Base-by-base conservation (phyloP, 2,888 invertebrate genomes). In the Polydesmus complanatus region DNA sequence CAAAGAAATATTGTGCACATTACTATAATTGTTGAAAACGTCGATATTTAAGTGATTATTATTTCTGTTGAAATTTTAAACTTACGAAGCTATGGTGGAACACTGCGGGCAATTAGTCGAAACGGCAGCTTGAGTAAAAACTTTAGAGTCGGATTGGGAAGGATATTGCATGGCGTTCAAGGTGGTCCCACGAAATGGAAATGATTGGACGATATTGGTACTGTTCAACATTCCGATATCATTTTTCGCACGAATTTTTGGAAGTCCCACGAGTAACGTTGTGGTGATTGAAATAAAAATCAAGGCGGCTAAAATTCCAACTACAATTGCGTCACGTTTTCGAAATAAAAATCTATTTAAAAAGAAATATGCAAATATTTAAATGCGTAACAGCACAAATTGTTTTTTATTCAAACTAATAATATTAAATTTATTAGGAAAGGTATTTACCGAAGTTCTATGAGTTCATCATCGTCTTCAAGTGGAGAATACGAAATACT, bases 1-100 rank as follows among this genome's bases (percentile, higher is more conserved):
- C n/a, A n/a, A n/a, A n/a, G n/a, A n/a, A n/a, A n/a, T n/a, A n/a
- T n/a, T n/a, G n/a, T n/a, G n/a, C n/a, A n/a, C n/a, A n/a, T n/a
- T n/a, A n/a, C n/a, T n/a, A n/a, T n/a, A n/a, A n/a, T n/a, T n/a
- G n/a, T n/a, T n/a, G n/a, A n/a, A n/a, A n/a, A n/a, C n/a, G n/a
- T n/a, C n/a, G n/a, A n/a, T n/a, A n/a, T n/a, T 18, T 11, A 52
- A 8, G 19, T 18, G 11, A 19, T 18, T 18, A 52, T 52, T 52
- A 52, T 52, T 52, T 52, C 19, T 18, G 19, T 23, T 14, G 56
- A 27, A 18, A 2, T 25, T 11, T 26, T 11, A 25, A 49, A 57
- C 58, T 58, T 58, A 58, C 58, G 55, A 19, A 18, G 55, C 60
- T n/a, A 60, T 56, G 22, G 21, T 23, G 8, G 60, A 60, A 21